Conservation (phyloP, 2,888 invertebrate species). For the Tyria jacobaeae region DNA sequence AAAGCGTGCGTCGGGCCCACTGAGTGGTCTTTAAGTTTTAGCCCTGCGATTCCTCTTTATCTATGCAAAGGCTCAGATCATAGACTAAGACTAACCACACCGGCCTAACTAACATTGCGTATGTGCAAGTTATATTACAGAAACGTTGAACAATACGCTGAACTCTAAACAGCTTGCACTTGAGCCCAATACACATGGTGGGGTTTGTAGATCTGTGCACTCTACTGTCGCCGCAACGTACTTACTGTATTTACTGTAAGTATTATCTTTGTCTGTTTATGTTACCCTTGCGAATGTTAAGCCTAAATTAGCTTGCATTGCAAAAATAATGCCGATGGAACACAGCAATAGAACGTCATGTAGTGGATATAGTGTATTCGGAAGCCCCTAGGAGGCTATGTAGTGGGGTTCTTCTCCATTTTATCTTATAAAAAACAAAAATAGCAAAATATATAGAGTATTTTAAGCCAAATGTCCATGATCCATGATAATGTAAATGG, state of each 20-base stretch:
- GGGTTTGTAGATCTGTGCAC: neutral
- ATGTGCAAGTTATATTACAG: neutral
- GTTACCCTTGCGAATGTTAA: slow-evolving; percentile 21
- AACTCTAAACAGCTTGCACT: neutral
- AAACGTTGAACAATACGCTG: neutral
- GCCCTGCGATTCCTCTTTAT: neutral
- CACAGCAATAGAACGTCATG: no score
- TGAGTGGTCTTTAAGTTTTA: neutral
- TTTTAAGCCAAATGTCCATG: no score
- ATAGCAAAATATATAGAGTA: no score
- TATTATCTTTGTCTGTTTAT: slow-evolving; percentile 27
- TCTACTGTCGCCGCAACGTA: slow-evolving; percentile 12
- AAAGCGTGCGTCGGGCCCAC: neutral
- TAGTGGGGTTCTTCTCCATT: no score
- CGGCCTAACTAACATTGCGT: neutral
- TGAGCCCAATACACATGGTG: neutral
- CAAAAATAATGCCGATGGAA: no score
- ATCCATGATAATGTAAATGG: no score
- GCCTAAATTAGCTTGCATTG: no score
- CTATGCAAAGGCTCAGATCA: neutral
- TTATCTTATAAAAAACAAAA: no score
- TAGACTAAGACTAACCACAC: neutral
- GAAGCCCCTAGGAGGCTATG: no score
- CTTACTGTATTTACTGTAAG: slow-evolving; percentile 12
- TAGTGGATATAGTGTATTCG: no score